Evolutionary conservation across 2,888 invertebrate species (phyloP), one percentile per base, ranked within the genome.

Genomic region (Acleris holmiana): DNA sequence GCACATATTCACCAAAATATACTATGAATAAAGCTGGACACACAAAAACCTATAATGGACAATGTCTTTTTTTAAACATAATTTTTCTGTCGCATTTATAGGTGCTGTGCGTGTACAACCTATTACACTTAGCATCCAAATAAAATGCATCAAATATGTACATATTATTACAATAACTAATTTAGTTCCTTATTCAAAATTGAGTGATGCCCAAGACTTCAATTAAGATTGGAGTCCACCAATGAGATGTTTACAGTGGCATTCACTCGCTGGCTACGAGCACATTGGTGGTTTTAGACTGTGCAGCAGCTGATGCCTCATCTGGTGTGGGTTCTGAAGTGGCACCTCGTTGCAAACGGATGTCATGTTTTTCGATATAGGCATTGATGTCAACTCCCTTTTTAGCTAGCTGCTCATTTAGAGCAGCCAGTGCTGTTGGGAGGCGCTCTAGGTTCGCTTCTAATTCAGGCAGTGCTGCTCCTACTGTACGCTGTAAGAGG

Each of bases 331-430:
- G 72, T 68, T 88, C 74, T 1, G 78, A 71, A 21, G 78, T 77
- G 65, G 85, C 85, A 10, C 77, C 70, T 8, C 86, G 84, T 78
- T 96, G 95, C 74, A 98, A 95, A 79, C 95, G 95, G 76, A 99
- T 97, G 84, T 98, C 97, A 83, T 98, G 95, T 78, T 96, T 95
- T 80, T 98, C 98, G 81, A 98, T 96, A 86, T 97, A 99, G 71
- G 97, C 96, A 83, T 98, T 98, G 68, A 99, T 96, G 88, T 99
- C 98, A 69, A 94, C 89, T 1, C 99, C 98, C 88, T 98, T 99
- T 77, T 95, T 95, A 46, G 95, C 93, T 54, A 99, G 93, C 84
- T 98, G 97, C 66, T 96, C 96, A 67, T 95, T 96, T 47, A 98
- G 93, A 60, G 94, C 94, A 76, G 95, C 95, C 64, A 98, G 94